phyloP scores from a whole-genome alignment of 2,113 vertebrate genomes.

The Cyanoramphus novaezelandiae region DNA sequence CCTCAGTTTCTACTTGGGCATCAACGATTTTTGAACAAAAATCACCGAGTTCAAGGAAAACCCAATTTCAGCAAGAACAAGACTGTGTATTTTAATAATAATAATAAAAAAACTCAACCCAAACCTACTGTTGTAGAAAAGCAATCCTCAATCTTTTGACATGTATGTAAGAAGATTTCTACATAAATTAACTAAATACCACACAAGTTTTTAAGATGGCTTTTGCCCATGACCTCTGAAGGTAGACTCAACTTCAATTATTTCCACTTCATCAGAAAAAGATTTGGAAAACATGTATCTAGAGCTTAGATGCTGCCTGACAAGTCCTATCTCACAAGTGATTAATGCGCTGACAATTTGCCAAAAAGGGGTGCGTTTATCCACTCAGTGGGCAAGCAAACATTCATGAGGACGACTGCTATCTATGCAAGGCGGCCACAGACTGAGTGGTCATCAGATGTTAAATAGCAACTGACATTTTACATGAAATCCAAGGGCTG shows the following conservation, averaged over 20 bases:
- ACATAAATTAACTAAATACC: background rate
- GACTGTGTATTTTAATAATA: background rate
- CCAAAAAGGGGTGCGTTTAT: background rate
- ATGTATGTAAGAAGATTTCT: background rate
- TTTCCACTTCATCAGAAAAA: background rate
- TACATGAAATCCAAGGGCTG: conserved; percentile 19
- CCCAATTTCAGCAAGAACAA: background rate
- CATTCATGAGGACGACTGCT: background rate
- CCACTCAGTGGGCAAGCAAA: conserved; percentile 1
- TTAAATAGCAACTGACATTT: conserved; percentile 43
- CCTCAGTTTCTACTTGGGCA: background rate
- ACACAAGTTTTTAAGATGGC: background rate
- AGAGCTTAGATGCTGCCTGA: background rate
- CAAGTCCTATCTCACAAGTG: background rate
- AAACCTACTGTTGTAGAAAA: background rate
- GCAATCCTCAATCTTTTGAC: background rate
- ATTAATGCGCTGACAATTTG: background rate
- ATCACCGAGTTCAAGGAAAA: background rate
- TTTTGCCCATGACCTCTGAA: background rate
- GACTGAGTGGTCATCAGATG: conserved; percentile 33
- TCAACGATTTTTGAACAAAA: background rate
- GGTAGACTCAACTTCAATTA: background rate
- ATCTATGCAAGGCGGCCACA: background rate
- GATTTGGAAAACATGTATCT: background rate
- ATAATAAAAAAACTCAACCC: background rate